phyloP scores from a whole-genome alignment of 2,888 invertebrate species.

The Tetragonula carbonaria region DNA sequence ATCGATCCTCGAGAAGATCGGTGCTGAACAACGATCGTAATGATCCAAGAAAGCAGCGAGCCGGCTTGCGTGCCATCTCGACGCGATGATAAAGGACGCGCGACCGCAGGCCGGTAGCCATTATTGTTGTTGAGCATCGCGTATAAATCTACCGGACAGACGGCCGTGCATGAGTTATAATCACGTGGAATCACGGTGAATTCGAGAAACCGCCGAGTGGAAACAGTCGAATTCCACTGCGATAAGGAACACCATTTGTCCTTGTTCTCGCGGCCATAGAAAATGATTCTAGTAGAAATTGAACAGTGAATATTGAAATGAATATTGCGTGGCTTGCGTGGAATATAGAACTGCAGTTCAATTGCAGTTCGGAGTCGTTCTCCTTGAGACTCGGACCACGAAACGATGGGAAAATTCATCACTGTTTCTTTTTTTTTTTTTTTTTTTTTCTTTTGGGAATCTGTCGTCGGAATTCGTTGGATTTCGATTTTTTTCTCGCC shows the following conservation, averaged over 20 bases:
- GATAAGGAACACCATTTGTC: not conserved
- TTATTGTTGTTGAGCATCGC: slow-evolving; percentile 64
- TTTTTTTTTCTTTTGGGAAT: too few species aligned
- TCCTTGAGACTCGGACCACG: too few species aligned
- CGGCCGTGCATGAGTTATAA: slow-evolving; percentile 72
- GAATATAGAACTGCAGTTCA: not conserved
- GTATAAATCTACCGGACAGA: slow-evolving; percentile 70
- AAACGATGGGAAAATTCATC: too few species aligned
- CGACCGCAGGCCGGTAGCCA: slow-evolving; percentile 66
- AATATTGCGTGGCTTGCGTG: not conserved
- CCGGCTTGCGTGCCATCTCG: slow-evolving; percentile 45
- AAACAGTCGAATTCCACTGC: slow-evolving; percentile 14
- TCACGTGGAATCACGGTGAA: slow-evolving; percentile 21
- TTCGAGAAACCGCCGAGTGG: slow-evolving; percentile 17
- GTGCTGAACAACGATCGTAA: slow-evolving; percentile 62
- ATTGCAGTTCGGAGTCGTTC: too few species aligned
- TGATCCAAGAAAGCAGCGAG: slow-evolving; percentile 55
- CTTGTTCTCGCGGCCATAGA: not conserved
- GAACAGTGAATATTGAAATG: not conserved
- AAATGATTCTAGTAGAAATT: not conserved
- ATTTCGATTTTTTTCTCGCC: too few species aligned
- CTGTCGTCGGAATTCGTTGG: too few species aligned
- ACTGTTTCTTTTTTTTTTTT: too few species aligned
- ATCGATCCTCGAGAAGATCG: slow-evolving; percentile 64
- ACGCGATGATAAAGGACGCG: slow-evolving; percentile 64